A percentile compares a stretch with the other conserved stretches of the same genome.
These are phyloP conservation scores for Diglossa cyanea DNA, from an alignment of 2,797 vertebrate genomes.

Conservation along the genomic window DNA sequence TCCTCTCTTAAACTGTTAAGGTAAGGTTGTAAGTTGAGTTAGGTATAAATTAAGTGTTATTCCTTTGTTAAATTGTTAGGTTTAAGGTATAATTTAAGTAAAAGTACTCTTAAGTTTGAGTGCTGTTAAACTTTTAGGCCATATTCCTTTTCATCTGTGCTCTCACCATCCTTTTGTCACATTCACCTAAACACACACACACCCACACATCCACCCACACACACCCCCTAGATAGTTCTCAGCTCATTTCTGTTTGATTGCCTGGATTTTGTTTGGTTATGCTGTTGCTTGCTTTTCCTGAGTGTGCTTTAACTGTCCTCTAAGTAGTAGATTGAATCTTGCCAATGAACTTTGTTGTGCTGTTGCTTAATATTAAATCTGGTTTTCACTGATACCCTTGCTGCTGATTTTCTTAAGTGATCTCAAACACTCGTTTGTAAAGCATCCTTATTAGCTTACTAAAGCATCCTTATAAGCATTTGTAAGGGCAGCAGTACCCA, in stretches of 20 bases:
- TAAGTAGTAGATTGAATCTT: neutral
- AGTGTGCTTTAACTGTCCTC: neutral
- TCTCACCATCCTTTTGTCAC: neutral
- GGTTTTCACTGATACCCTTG: neutral
- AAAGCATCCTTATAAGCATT: neutral
- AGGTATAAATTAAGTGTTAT: neutral
- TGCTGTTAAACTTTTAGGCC: neutral
- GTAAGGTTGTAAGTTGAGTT: neutral
- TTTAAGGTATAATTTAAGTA: neutral
- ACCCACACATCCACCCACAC: fast-evolving
- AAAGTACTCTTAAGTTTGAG: neutral
- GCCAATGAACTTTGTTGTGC: neutral
- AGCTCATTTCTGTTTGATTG: neutral
- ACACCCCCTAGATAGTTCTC: neutral
- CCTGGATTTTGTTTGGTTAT: neutral
- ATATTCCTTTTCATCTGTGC: neutral
- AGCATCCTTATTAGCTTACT: neutral
- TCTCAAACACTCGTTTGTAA: neutral
- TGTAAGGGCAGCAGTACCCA: neutral
- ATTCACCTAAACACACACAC: fast-evolving
- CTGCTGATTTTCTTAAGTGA: neutral
- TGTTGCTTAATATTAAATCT: neutral
- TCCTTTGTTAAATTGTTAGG: neutral
- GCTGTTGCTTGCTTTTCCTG: neutral
- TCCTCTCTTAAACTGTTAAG: neutral